Evolutionary conservation across 1,140 invertebrate genomes (phyloP).

Genomic region (Psilanteris sp.): DNA sequence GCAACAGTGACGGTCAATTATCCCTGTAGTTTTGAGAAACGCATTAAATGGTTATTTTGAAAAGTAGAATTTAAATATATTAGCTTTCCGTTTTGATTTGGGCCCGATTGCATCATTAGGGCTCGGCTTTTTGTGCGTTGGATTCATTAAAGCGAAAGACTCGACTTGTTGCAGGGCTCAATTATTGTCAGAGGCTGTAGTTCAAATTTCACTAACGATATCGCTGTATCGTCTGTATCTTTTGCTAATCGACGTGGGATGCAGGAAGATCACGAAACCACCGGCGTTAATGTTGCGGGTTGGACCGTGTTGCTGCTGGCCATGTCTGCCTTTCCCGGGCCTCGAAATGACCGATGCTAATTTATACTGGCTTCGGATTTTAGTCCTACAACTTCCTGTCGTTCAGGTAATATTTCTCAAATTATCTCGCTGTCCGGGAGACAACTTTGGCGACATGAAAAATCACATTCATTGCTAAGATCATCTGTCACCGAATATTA

Average conservation of each 20-base stretch:
- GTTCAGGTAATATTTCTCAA: slow-evolving; percentile 71
- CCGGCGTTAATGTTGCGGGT: slow-evolving; percentile 71
- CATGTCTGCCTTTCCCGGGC: slow-evolving; percentile 75
- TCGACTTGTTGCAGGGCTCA: slow-evolving; percentile 69
- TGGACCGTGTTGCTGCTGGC: slow-evolving; percentile 78
- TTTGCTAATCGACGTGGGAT: slow-evolving; percentile 72
- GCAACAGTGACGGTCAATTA: slow-evolving; percentile 34
- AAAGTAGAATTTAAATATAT: slow-evolving; percentile 33
- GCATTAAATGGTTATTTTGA: slow-evolving; percentile 36
- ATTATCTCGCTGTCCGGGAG: slow-evolving; percentile 12
- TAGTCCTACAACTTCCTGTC: slow-evolving; percentile 75
- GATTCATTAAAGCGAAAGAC: slow-evolving; percentile 44
- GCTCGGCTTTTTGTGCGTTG: slow-evolving; percentile 24
- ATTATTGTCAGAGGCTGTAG: slow-evolving; percentile 74
- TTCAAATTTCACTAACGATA: slow-evolving; percentile 74
- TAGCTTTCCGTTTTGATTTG: slow-evolving; percentile 30
- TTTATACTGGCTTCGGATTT: slow-evolving; percentile 74
- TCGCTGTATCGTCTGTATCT: slow-evolving; percentile 76
- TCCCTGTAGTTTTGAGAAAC: slow-evolving; percentile 14
- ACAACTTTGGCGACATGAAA: slow-evolving; percentile 15
- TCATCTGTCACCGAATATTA: slow-evolving; percentile 22
- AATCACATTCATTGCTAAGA: slow-evolving; percentile 1
- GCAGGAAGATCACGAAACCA: slow-evolving; percentile 68
- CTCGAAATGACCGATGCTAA: slow-evolving; percentile 73
- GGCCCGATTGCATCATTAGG: slow-evolving; percentile 45